phyloP scores from a whole-genome alignment of 2,797 vertebrate genomes.

The Anniella stebbinsi region DNA sequence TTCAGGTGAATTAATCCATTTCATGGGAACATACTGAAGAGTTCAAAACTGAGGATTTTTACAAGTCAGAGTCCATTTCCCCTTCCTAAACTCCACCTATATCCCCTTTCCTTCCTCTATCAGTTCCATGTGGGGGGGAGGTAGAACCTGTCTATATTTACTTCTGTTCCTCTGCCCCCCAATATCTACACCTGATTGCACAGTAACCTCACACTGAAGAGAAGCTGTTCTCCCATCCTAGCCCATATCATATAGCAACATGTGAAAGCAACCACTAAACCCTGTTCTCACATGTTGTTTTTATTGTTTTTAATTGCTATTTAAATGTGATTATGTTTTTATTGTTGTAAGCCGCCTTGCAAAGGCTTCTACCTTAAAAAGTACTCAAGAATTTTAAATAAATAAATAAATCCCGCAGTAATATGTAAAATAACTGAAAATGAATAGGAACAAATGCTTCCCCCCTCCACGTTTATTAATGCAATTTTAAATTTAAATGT shows the following conservation, averaged over 20 bases:
- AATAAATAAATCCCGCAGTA: neutral
- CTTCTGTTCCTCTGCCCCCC: neutral
- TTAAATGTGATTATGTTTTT: no score
- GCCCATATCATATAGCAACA: neutral
- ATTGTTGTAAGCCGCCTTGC: no score
- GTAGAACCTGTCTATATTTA: neutral
- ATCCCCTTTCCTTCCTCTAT: neutral
- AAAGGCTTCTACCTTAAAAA: no score
- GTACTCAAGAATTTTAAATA: no score
- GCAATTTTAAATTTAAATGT: constrained; percentile 9
- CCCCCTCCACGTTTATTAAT: constrained; percentile 2
- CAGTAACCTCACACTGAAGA: neutral
- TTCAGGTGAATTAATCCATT: neutral
- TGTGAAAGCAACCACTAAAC: neutral
- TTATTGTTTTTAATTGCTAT: no score
- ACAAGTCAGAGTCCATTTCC: neutral
- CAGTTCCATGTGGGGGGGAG: neutral
- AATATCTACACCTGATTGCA: neutral
- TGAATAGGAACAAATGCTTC: neutral
- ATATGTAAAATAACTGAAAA: constrained; percentile 17
- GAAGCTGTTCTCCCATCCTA: neutral
- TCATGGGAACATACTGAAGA: neutral
- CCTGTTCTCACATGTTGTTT: no score
- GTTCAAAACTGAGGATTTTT: neutral
- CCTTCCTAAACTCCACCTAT: neutral